Evolutionary conservation across 2,797 vertebrate species (phyloP), one percentile per base, ranked within the genome.

Genomic region (Fistularia commersonii): DNA sequence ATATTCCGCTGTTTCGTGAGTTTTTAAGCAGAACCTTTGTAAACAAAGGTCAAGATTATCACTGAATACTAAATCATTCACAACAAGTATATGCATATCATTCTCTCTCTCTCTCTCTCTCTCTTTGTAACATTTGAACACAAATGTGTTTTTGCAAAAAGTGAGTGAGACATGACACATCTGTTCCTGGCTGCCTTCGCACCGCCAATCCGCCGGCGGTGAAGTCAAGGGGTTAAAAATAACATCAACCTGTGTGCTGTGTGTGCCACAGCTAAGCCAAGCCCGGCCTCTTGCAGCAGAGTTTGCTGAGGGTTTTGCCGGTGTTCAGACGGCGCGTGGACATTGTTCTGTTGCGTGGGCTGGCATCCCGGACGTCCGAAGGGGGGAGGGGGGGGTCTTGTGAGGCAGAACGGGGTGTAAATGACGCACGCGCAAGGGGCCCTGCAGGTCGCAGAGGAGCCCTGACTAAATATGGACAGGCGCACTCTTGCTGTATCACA

Each of bases 401-500:
- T 71, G 54, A 61, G 83, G 87, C 80, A 71, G 66, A 72, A 73
- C 76, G 45, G 80, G 88, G 90, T 91, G 92, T 89, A 91, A 93
- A 86, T 93, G 92, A 94, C 90, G 85, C 89, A 90, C 66, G 79
- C 78, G 63, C 72, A 68, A 68, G 64, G 72, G 83, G 73, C 80
- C 69, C 54, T 64, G 78, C 76, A 23, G 60, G 92, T 91, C 91
- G 91, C 90, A 89, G 90, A 90, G 85, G 88, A 88, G 82, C 86
- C 84, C 91, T 94, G 93, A 86, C 96, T 96, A 98, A 98, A 98
- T 96, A 97, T 93, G 96, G 95, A 84, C 90, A 93, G 81, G 60
- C 75, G 14, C 87, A 86, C 86, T 85, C 87, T 71, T 84, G 87
- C 85, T 90, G 85, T 90, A 93, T 90, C 92, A 85, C 88, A 86